A percentile compares a stretch with the other conserved stretches of the same genome.
Evolutionary conservation across 2,888 invertebrate genomes (phyloP).

Genomic region (Amblyjoppa proteus): DNA sequence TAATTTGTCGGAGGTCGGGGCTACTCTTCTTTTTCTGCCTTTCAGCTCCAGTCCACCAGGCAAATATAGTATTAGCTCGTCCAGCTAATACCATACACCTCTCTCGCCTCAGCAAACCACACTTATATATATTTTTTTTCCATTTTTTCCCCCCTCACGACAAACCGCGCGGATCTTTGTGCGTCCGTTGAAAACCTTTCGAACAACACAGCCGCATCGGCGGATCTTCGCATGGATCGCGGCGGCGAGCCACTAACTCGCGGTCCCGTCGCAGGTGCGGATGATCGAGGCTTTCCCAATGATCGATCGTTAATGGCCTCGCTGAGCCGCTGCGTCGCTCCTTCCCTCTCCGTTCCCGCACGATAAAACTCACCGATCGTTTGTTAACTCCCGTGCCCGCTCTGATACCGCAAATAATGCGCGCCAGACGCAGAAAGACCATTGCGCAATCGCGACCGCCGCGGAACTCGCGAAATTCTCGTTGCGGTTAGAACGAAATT

Average conservation of each 20-base stretch:
- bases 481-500: slow-evolving; percentile 38
- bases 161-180: slow-evolving; percentile 60
- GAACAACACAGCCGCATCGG: slow-evolving; percentile 11
- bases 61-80: slow-evolving; percentile 57
- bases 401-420: slow-evolving; percentile 49
- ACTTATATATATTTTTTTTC: slow-evolving; percentile 37
- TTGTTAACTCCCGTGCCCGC: not conserved
- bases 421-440: slow-evolving; percentile 11
- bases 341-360: slow-evolving; percentile 5
- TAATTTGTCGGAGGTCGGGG: slow-evolving; percentile 72
- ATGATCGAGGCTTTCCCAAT: slow-evolving; percentile 64
- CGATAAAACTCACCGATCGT: slow-evolving; percentile 20
- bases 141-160: slow-evolving; percentile 48
- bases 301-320: slow-evolving; percentile 57
- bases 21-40: slow-evolving; percentile 65
- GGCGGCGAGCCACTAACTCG: slow-evolving; percentile 18
- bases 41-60: slow-evolving; percentile 36
- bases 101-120: slow-evolving; percentile 54
- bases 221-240: slow-evolving; percentile 26
- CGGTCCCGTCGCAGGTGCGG: slow-evolving; percentile 50
- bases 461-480: slow-evolving; percentile 56
- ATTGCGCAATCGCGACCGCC: slow-evolving; percentile 39
- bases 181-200: slow-evolving; percentile 47
- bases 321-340: not conserved
- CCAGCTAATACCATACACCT: slow-evolving; percentile 42